These are phyloP conservation scores for Macheiramphus alcinus DNA, from an alignment of 2,113 vertebrate genomes.

Conservation along the genomic window DNA sequence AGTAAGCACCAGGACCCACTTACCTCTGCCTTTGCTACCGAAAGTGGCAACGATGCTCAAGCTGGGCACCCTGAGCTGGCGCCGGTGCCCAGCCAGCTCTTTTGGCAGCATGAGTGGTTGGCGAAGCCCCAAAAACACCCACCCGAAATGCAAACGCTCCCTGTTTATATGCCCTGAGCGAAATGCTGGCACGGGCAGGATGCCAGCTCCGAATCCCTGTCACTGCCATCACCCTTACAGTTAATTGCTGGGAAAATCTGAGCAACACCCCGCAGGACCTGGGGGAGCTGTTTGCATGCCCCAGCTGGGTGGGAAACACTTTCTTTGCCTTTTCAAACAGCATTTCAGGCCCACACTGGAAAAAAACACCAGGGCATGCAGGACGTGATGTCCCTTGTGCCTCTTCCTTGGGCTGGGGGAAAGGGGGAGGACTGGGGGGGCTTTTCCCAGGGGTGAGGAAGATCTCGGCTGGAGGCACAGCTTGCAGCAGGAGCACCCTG, in stretches of 20 bases:
- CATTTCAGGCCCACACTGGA: neutral
- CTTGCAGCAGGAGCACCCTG: neutral
- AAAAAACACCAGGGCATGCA: neutral
- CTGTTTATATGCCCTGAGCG: neutral
- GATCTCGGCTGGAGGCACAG: neutral
- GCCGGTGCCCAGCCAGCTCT: neutral
- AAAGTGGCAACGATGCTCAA: neutral
- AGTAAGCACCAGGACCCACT: neutral
- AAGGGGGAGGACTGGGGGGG: neutral
- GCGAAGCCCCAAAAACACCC: neutral
- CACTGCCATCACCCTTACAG: neutral
- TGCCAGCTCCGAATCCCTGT: neutral
- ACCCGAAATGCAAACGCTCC: neutral
- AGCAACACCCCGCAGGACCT: neutral
- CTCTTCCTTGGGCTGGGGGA: neutral
- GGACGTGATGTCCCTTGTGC: neutral
- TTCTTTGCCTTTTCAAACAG: neutral
- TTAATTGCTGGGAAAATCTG: neutral
- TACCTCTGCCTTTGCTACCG: neutral
- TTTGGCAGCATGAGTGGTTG: rapidly evolving
- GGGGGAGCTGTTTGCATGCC: neutral
- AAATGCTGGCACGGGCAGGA: neutral
- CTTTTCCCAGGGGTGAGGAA: neutral
- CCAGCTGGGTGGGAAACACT: rapidly evolving
- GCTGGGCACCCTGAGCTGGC: neutral